Evolutionary conservation across 2,888 invertebrate species (phyloP).

Genomic region (Synanthedon formicaeformis): DNA sequence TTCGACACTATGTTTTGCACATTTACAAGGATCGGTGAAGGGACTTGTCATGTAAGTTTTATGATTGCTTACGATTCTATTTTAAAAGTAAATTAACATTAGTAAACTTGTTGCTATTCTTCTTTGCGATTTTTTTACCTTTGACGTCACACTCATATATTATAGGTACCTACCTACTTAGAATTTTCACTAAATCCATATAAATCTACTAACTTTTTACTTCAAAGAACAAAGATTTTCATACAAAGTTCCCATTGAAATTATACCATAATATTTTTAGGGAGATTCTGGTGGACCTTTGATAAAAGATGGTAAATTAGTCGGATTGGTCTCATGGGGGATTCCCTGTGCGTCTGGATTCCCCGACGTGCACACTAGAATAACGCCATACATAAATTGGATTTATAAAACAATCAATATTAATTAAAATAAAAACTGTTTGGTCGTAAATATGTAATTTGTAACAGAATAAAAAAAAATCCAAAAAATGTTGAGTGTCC

Average conservation of each 20-base stretch:
- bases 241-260: too few relatives aligned
- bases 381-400: slow-evolving; percentile 42
- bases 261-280: slow-evolving; percentile 20
- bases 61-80: too few relatives aligned
- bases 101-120: too few relatives aligned
- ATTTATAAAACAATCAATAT: slow-evolving; percentile 21
- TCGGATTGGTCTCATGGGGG: slow-evolving; percentile 60
- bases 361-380: slow-evolving; percentile 59
- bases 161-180: too few relatives aligned
- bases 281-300: slow-evolving; percentile 63
- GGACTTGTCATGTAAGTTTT: slow-evolving; percentile 53
- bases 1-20: slow-evolving; percentile 53
- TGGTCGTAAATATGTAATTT: not conserved
- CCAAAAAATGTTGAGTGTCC: too few relatives aligned
- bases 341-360: slow-evolving; percentile 60
- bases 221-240: too few relatives aligned
- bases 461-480: too few relatives aligned
- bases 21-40: slow-evolving; percentile 46
- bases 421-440: slow-evolving; percentile 7
- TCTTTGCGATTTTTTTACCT: too few relatives aligned
- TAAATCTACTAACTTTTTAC: too few relatives aligned
- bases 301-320: slow-evolving; percentile 32
- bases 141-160: too few relatives aligned
- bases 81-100: too few relatives aligned
- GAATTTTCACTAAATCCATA: too few relatives aligned